Evolutionary conservation across 92 coral and sea anemone species (phyloP), one percentile per base, ranked within the genome.

Genomic region (Metridium senile): DNA sequence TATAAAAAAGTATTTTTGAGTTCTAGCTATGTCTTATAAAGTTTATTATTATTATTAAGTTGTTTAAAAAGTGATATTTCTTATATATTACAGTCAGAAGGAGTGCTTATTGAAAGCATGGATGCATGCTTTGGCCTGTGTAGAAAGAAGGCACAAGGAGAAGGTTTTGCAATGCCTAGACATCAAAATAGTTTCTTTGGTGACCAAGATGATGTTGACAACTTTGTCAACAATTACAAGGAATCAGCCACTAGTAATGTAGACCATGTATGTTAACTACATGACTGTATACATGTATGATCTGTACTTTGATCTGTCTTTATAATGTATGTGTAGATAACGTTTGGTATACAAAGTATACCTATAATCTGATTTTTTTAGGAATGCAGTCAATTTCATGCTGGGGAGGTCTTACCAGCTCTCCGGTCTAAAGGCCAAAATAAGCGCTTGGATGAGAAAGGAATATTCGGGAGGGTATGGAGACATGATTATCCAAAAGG

Each of bases 171-270:
- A 16, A 45, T 33, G 46, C 89, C 85, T 80, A 79, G 75, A 26
- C 85, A 85, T 61, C n/a, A 53, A 9, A 49, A 54, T 13, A 68
- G 70, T 9, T 79, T 72, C 72, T 85, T 85, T 85, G 89, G 72
- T n/a, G 85, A 80, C 58, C 85, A 85, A 74, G 76, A 74, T 74
- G 85, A 80, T 74, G 89, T 85, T 29, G 89, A 85, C 46, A 85
- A 85, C 54, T 85, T 85, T 85, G 89, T 85, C 49, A 64, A 80
- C 17, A 20, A 74, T 26, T 79, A 85, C 69, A 6, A 54, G 4
- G 59, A 54, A n/a, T n/a, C n/a, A 20, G 59, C 4, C 17, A 27
- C 68, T 1, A 57, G 62, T 25, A 63, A 23, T 22, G 23, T 29
- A 1, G 66, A 75, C 29, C 52, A 27, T 0, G 52, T 75, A 75